Evolutionary conservation across 2,888 invertebrate species (phyloP).

Genomic region (Euplagia quadripunctaria): DNA sequence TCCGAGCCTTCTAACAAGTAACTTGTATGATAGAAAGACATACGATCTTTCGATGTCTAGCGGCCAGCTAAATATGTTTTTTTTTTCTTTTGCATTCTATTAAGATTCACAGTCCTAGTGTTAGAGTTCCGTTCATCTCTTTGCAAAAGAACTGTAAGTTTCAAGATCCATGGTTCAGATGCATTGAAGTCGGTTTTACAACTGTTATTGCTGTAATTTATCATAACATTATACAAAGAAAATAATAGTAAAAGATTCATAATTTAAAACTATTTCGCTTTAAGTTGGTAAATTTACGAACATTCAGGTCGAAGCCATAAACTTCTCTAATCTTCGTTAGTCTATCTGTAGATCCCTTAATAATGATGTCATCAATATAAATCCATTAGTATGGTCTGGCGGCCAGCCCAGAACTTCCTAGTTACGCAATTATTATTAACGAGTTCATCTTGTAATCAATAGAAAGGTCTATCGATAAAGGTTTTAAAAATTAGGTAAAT

Average conservation of each 20-base stretch:
- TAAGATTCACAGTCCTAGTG: no score
- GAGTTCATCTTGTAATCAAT: slow-evolving; percentile 25
- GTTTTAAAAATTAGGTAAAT: slow-evolving; percentile 47
- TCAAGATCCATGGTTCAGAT: no score
- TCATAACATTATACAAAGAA: no score
- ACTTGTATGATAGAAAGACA: not conserved
- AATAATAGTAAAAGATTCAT: no score
- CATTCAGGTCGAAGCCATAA: not conserved
- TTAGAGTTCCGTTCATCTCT: no score
- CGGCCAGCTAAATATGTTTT: not conserved
- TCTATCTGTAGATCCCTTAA: slow-evolving; percentile 18
- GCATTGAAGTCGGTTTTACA: no score
- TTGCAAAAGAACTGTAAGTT: not conserved
- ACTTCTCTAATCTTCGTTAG: not conserved
- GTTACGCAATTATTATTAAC: slow-evolving; percentile 24
- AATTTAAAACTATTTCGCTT: no score
- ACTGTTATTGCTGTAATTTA: no score
- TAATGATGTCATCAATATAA: slow-evolving; percentile 36
- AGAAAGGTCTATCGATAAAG: slow-evolving; percentile 30
- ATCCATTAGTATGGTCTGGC: slow-evolving; percentile 34
- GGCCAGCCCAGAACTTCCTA: slow-evolving; percentile 25
- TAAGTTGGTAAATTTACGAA: no score
- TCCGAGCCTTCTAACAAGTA: no score
- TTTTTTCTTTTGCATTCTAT: no score
- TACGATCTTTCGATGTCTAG: not conserved